These are phyloP conservation scores for Leuciscus idus DNA, from an alignment of 2,113 vertebrate species.

Conservation along the genomic window DNA sequence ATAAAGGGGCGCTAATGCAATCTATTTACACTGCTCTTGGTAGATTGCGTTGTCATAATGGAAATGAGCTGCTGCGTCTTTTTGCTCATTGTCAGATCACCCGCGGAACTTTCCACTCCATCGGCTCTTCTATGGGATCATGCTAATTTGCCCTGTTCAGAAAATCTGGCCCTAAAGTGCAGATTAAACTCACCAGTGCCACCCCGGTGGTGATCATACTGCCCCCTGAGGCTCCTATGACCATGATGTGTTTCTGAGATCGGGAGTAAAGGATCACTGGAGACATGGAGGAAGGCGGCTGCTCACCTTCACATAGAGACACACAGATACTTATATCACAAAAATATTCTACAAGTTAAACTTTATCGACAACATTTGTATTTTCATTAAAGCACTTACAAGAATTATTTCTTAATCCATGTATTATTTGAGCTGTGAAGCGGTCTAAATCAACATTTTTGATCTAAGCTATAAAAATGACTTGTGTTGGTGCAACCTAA, in stretches of 20 bases:
- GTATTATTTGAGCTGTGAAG: background rate
- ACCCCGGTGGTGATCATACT: constrained; percentile 81
- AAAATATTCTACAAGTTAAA: background rate
- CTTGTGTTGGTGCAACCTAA: background rate
- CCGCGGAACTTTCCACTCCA: too few species aligned
- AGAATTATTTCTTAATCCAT: background rate
- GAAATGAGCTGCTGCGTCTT: too few species aligned
- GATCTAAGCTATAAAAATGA: background rate
- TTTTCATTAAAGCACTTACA: background rate
- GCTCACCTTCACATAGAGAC: constrained; percentile 77
- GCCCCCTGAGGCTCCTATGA: constrained; percentile 90
- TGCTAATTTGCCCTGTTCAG: too few species aligned
- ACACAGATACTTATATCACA: constrained; percentile 20
- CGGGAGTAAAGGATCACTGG: constrained; percentile 74
- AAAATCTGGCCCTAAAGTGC: too few species aligned
- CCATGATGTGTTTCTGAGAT: constrained; percentile 77
- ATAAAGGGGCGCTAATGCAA: too few species aligned
- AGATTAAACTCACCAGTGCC: constrained; percentile 76
- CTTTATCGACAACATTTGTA: background rate
- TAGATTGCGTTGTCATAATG: too few species aligned
- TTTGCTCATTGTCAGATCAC: too few species aligned
- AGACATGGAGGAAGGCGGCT: constrained; percentile 90
- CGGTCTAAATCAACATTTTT: background rate
- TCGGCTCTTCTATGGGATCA: too few species aligned
- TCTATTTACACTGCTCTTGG: too few species aligned